These are phyloP conservation scores for Montipora capitata DNA, from an alignment of 92 coral and sea anemone species.

Conservation along the genomic window DNA sequence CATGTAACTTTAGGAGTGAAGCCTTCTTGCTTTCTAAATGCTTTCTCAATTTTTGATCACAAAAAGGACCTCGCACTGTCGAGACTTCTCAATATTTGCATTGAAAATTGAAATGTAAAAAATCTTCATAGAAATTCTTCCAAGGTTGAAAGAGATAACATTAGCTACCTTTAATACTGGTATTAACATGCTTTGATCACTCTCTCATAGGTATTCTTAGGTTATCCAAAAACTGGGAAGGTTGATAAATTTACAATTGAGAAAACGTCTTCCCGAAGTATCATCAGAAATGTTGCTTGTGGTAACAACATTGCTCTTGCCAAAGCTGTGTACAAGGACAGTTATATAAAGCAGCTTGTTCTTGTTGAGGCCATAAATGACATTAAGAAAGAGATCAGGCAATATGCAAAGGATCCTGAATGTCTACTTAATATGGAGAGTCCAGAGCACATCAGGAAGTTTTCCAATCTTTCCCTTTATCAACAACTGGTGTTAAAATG, in stretches of 20 bases:
- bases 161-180: background rate
- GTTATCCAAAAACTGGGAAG: slow-evolving; percentile 8
- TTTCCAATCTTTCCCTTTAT: slow-evolving; percentile 18
- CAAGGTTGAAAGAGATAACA: too few species aligned
- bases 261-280: background rate
- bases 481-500: slow-evolving; percentile 13
- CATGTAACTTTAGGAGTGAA: too few species aligned
- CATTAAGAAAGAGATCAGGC: slow-evolving; percentile 32
- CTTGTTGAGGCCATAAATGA: slow-evolving; percentile 28
- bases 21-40: too few species aligned
- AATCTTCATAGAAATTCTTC: too few species aligned
- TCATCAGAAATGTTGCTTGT: slow-evolving; percentile 18
- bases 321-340: slow-evolving; percentile 4
- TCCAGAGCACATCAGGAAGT: slow-evolving; percentile 21
- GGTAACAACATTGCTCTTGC: slow-evolving; percentile 13
- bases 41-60: too few species aligned
- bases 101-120: too few species aligned
- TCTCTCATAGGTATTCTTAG: background rate
- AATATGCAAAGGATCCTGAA: slow-evolving; percentile 51
- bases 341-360: background rate
- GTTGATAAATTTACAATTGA: background rate
- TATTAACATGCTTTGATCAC: background rate
- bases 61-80: too few species aligned
- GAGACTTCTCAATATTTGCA: too few species aligned
- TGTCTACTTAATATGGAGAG: slow-evolving; percentile 34